phyloP scores from a whole-genome alignment of 1,140 invertebrate species.

The Bombus polaris region DNA sequence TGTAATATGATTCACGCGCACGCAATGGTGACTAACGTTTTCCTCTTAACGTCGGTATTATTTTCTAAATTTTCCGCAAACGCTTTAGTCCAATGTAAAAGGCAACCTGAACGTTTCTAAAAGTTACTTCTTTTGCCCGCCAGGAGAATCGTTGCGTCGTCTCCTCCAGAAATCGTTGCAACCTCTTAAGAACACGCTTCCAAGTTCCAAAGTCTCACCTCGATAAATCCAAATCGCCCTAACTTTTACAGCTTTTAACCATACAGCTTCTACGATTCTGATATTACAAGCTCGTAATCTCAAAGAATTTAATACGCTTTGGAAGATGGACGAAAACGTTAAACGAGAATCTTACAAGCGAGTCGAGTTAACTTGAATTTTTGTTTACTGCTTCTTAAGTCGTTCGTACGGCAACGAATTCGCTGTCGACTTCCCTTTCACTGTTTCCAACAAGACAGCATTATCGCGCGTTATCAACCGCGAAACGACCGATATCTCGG shows the following conservation, averaged over 20 bases:
- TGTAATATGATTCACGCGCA: too few species aligned
- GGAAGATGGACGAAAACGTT: neutral
- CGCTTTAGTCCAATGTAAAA: rapidly evolving
- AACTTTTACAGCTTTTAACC: neutral
- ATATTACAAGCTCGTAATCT: neutral
- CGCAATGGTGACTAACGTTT: too few species aligned
- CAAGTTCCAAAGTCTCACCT: neutral
- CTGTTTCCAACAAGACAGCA: rapidly evolving
- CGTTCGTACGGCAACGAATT: neutral
- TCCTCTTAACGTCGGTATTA: too few species aligned
- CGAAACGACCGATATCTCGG: neutral
- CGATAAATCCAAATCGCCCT: neutral
- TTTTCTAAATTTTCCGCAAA: too few species aligned
- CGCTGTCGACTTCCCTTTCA: neutral
- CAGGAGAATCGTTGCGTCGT: too few species aligned
- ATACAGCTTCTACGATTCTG: neutral
- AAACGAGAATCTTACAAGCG: neutral
- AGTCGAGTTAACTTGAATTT: neutral
- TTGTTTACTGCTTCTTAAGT: too few species aligned
- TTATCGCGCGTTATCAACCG: neutral
- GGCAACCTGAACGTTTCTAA: neutral
- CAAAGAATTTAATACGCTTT: neutral
- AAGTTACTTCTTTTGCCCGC: too few species aligned
- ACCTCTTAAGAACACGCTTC: neutral
- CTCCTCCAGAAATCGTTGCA: too few species aligned